A percentile compares a stretch with the other conserved stretches of the same genome.
Evolutionary conservation across 2,113 vertebrate genomes (phyloP).

Genomic region (Vulpes ferrilata): DNA sequence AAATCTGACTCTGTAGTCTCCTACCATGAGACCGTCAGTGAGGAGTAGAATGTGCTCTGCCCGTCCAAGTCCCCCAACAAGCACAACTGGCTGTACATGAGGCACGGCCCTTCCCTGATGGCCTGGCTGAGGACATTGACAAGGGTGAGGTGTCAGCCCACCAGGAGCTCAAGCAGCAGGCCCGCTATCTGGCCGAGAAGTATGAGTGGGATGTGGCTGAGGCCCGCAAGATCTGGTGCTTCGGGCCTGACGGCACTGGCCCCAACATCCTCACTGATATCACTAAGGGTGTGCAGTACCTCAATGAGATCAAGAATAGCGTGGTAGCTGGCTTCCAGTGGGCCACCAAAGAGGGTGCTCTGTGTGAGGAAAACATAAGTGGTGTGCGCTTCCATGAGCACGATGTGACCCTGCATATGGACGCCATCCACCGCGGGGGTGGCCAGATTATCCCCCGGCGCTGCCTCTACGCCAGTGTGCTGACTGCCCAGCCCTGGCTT

Average conservation of each 20-base stretch:
- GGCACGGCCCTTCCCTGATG: slow-evolving; percentile 93
- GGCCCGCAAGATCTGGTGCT: slow-evolving; percentile 98
- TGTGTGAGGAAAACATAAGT: slow-evolving; percentile 98
- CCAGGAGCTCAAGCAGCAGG: slow-evolving; percentile 95
- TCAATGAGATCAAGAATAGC: slow-evolving; percentile 99
- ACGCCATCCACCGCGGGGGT: slow-evolving; percentile 96
- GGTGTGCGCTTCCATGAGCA: slow-evolving; percentile 94
- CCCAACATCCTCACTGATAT: slow-evolving; percentile 96
- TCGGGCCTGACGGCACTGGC: slow-evolving; percentile 95
- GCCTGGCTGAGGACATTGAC: slow-evolving; percentile 96
- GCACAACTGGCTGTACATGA: slow-evolving; percentile 98
- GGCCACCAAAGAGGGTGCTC: slow-evolving; percentile 97
- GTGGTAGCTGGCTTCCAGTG: slow-evolving; percentile 99
- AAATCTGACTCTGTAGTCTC: slow-evolving; percentile 98
- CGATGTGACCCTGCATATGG: slow-evolving; percentile 95
- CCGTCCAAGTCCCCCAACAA: slow-evolving; percentile 99
- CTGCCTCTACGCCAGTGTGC: slow-evolving; percentile 93
- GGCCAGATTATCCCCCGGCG: slow-evolving; percentile 97
- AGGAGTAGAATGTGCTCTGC: slow-evolving; percentile 92
- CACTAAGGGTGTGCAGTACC: slow-evolving; percentile 98
- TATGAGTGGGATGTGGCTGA: slow-evolving; percentile 96
- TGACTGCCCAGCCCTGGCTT: slow-evolving; percentile 91
- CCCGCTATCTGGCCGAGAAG: slow-evolving; percentile 94
- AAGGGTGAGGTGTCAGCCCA: slow-evolving; percentile 93
- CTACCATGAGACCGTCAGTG: slow-evolving; percentile 95